phyloP scores from a whole-genome alignment of 2,888 invertebrate genomes.

The Biston betularia region DNA sequence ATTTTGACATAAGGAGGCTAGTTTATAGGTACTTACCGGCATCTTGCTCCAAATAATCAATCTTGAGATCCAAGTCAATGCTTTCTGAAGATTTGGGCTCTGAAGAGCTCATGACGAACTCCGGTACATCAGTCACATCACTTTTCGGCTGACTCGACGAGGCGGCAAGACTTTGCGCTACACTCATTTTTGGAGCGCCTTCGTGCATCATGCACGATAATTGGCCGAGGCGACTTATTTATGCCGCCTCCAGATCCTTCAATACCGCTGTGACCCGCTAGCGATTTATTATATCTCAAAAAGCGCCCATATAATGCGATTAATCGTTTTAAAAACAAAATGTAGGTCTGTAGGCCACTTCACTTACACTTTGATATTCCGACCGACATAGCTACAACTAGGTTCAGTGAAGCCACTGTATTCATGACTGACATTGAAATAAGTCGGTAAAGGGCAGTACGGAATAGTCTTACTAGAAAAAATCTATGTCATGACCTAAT shows the following conservation, averaged over 20 bases:
- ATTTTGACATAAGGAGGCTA: conserved; percentile 30
- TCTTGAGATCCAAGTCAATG: conserved; percentile 87
- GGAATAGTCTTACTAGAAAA: conserved; percentile 79
- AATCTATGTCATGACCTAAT: conserved; percentile 79
- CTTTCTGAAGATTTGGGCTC: conserved; percentile 80
- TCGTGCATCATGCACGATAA: conserved; percentile 88
- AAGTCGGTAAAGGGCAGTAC: conserved; percentile 84
- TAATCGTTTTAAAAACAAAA: conserved; percentile 82
- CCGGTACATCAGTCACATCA: conserved; percentile 77
- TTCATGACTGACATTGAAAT: conserved; percentile 88
- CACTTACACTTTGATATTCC: conserved; percentile 93
- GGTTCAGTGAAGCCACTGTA: conserved; percentile 89
- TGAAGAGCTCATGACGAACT: conserved; percentile 77
- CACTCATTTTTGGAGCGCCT: conserved; percentile 89
- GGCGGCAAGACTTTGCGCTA: conserved; percentile 88
- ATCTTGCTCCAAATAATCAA: conserved; percentile 86
- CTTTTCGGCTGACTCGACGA: conserved; percentile 85
- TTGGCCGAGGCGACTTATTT: conserved; percentile 71
- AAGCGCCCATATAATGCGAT: conserved; percentile 75
- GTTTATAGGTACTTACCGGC: conserved; percentile 81
- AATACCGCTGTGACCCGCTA: conserved; percentile 77
- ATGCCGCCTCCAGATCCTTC: conserved; percentile 60
- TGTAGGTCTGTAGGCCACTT: conserved; percentile 96
- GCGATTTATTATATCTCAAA: conserved; percentile 86
- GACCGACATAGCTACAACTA: conserved; percentile 91